A percentile compares a stretch with the other conserved stretches of the same genome.
phyloP scores from a whole-genome alignment of 2,113 vertebrate genomes.

The Xyrauchen texanus region DNA sequence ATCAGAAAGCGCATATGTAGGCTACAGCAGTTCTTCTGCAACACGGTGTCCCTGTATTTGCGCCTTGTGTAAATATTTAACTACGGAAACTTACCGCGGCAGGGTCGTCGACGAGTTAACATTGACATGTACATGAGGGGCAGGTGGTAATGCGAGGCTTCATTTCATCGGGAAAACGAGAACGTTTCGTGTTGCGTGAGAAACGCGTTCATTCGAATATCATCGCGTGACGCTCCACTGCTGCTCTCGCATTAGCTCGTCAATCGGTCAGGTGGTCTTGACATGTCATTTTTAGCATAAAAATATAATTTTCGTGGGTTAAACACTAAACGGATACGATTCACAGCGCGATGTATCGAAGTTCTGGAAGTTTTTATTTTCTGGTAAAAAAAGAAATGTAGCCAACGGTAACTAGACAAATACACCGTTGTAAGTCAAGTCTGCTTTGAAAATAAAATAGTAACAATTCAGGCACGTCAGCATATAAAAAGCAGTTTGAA shows the following conservation, averaged over 20 bases:
- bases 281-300: constrained; percentile 5
- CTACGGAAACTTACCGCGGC: constrained; percentile 49
- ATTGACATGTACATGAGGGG: not conserved
- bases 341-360: not conserved
- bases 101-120: constrained; percentile 34
- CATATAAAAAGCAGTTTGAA: not conserved
- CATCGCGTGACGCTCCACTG: constrained; percentile 56
- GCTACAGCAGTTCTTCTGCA: constrained; percentile 56
- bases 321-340: not conserved
- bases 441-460: too few relatives aligned
- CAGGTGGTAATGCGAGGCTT: not conserved
- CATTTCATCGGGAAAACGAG: not conserved
- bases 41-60: constrained; percentile 56
- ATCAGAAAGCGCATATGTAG: constrained; percentile 22
- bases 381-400: too few relatives aligned
- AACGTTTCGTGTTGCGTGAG: not conserved
- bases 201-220: constrained; percentile 34
- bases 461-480: too few relatives aligned
- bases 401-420: too few relatives aligned
- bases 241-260: constrained; percentile 52
- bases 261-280: constrained; percentile 63
- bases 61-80: constrained; percentile 69
- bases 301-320: not conserved
- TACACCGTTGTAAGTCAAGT: too few relatives aligned
- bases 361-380: too few relatives aligned